Percentiles rank a stretch among this genome's conserved stretches.
These are phyloP conservation scores for Cyprinodon tularosa DNA, from an alignment of 2,113 vertebrate genomes.

Conservation along the genomic window DNA sequence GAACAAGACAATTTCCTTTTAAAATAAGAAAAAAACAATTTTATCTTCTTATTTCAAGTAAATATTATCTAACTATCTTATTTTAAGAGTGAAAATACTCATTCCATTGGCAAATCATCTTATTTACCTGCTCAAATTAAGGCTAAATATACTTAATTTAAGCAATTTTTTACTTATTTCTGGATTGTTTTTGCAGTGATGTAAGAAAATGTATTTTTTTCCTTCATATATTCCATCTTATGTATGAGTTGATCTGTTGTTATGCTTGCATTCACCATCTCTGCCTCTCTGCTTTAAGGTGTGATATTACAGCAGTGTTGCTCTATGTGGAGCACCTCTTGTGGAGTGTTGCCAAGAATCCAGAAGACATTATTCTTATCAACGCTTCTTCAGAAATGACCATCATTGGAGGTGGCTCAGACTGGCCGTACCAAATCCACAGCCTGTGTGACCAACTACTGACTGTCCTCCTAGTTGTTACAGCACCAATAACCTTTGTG, in stretches of 20 bases:
- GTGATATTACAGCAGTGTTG: constrained; percentile 88
- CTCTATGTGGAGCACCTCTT: constrained; percentile 88
- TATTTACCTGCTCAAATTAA: no score
- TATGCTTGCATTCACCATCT: constrained; percentile 19
- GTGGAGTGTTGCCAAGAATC: constrained; percentile 87
- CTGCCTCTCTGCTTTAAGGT: constrained; percentile 68
- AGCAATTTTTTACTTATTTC: no score
- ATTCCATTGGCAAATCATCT: no score
- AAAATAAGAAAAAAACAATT: no score
- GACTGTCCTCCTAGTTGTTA: constrained; percentile 83
- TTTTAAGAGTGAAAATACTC: no score
- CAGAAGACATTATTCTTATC: constrained; percentile 79
- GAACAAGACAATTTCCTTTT: no score
- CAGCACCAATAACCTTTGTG: constrained; percentile 85
- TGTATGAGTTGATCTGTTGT: constrained; percentile 32
- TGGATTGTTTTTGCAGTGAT: no score
- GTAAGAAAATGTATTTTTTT: no score
- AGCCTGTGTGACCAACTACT: constrained; percentile 88
- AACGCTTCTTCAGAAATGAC: constrained; percentile 61
- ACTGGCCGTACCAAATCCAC: constrained; percentile 86
- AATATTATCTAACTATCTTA: no score
- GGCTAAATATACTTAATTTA: no score
- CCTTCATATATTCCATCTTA: constrained; percentile 5
- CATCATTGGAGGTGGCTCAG: constrained; percentile 30
- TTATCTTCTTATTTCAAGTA: no score